Base-by-base conservation (phyloP, 37 sponge, comb jelly and placozoan genomes). In the Oopsacas minuta region DNA sequence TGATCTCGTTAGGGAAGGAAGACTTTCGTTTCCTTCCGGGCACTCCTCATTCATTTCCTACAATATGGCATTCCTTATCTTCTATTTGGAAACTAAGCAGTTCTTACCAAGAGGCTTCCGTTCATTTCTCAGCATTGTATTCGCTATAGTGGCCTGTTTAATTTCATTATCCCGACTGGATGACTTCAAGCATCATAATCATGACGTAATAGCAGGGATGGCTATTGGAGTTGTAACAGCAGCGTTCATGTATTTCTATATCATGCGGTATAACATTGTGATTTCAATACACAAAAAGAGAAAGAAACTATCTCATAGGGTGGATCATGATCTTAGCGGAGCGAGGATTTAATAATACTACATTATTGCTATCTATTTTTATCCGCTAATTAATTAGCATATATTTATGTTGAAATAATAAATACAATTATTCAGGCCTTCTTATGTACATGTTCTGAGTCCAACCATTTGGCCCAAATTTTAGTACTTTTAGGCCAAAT, bases 61-160 rank as follows among this genome's bases (percentile, higher is more conserved):
- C 75, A 61, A n/a, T 34, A 61, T 61, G 75, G 30, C 75, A 10
- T 61, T 25, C 30, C 75, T 61, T 20, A 61, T 61, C 20, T 34
- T 61, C 75, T 61, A 61, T n/a, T 61, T 61, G 75, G 75, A 61
- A 61, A 61, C 75, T 5, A 61, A 61, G 30, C 75, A 25, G 30
- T 61, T 32, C 22, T 3, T 61, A 5, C 75, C 75, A 25, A 61
- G 75, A 34, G 75, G 75, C 22, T 32, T 61, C 22, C 75, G 75
- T n/a, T 61, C 75, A 61, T 5, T 3, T 10, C 7, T 61, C 75
- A 20, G 75, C 28, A 25, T 61, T 12, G 3, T 61, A 7, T 61
- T 61, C 30, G 75, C 75, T 3, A 7, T 61, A 5, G 28, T 10
- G 32, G 75, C 75, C 22, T 61, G 20, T 3, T 20, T 61, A 3